Evolutionary conservation across 1,140 invertebrate species (phyloP).

Genomic region (Neocloeon triangulifer): DNA sequence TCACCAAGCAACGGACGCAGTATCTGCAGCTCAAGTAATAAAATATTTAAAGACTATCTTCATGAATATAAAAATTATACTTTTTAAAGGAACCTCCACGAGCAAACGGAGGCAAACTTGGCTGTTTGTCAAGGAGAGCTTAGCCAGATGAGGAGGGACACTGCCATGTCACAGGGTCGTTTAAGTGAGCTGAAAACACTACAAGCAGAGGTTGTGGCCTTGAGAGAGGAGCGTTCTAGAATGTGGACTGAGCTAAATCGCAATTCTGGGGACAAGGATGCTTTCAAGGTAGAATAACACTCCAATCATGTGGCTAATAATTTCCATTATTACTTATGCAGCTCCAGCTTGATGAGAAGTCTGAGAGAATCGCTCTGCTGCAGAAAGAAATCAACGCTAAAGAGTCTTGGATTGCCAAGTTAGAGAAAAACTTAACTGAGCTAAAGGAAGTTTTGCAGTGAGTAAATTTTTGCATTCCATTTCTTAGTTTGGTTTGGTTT

Average conservation of each 20-base stretch:
- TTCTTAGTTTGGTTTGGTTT: conserved; percentile 3
- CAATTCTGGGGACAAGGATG: too few species aligned
- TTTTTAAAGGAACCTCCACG: conserved; percentile 10
- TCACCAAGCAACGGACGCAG: conserved; percentile 19
- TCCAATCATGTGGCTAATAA: too few species aligned
- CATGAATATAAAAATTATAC: conserved; percentile 2
- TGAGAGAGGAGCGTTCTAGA: too few species aligned
- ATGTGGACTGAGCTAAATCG: too few species aligned
- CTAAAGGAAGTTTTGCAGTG: conserved; percentile 1
- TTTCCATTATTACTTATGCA: conserved; percentile 6
- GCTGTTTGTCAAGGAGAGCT: conserved; percentile 16
- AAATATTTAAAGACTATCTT: not conserved
- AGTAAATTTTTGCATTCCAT: not conserved
- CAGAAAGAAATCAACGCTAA: too few species aligned
- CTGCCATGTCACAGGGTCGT: conserved; percentile 3
- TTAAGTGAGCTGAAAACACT: not conserved
- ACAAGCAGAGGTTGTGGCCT: not conserved
- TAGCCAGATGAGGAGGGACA: conserved; percentile 19
- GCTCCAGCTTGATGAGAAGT: conserved; percentile 1
- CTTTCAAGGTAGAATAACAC: too few species aligned
- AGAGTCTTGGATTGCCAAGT: too few species aligned
- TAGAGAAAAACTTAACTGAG: conserved; percentile 6
- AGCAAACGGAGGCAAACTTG: conserved; percentile 15
- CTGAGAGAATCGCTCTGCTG: too few species aligned
- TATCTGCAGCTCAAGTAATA: conserved; percentile 17